Evolutionary conservation across 2,888 invertebrate species (phyloP).

Genomic region (Dicranocentrus wangi): DNA sequence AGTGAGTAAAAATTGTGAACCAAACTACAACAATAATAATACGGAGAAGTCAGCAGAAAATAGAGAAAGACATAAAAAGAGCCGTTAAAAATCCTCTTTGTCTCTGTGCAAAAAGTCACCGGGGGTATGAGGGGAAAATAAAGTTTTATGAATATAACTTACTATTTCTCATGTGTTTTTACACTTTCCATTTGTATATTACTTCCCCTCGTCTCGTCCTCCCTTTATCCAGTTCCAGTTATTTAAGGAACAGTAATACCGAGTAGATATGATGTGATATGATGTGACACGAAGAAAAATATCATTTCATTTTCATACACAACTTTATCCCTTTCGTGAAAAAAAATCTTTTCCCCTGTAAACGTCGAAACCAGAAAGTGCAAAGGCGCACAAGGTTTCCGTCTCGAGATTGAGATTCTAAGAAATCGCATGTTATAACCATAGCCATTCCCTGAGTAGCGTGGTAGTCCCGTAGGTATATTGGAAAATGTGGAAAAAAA

Average conservation of each 20-base stretch:
- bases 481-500: too few relatives aligned
- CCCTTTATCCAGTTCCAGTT: neutral
- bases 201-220: neutral
- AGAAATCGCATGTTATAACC: too few relatives aligned
- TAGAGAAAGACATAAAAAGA: slow-evolving; percentile 4
- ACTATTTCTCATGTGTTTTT: neutral
- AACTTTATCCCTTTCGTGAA: slow-evolving; percentile 1
- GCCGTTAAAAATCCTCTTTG: slow-evolving; percentile 20
- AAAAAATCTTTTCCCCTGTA: too few relatives aligned
- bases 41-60: neutral
- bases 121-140: neutral
- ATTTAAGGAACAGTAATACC: neutral
- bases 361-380: too few relatives aligned
- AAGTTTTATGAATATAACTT: slow-evolving; percentile 12
- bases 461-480: too few relatives aligned
- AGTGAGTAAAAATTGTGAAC: slow-evolving; percentile 1
- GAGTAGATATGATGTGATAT: neutral
- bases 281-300: neutral
- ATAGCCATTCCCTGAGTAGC: too few relatives aligned
- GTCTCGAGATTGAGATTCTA: too few relatives aligned
- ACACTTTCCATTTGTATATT: neutral
- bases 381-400: too few relatives aligned
- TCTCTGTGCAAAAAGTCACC: neutral
- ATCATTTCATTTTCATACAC: slow-evolving; percentile 16
- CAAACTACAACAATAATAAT: neutral